Percentiles rank a stretch among this genome's conserved stretches.
These are phyloP conservation scores for Neodiprion fabricii DNA, from an alignment of 1,140 invertebrate genomes.

Conservation along the genomic window DNA sequence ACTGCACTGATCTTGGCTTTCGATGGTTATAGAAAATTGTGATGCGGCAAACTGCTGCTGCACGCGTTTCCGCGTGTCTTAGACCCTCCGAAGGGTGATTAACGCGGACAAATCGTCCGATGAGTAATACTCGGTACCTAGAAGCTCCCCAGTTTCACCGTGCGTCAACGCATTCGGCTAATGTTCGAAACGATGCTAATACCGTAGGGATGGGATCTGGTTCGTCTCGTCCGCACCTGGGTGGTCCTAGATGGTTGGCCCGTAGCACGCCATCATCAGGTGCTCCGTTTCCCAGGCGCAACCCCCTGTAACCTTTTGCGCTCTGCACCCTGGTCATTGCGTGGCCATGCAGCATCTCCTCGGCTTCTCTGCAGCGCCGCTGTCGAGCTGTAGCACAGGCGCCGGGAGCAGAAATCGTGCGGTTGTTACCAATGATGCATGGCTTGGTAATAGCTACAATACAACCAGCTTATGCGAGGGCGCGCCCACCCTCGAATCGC, in stretches of 20 bases:
- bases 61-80: not conserved
- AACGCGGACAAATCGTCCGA: not conserved
- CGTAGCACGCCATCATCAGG: slow-evolving; percentile 50
- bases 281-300: slow-evolving; percentile 53
- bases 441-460: slow-evolving; percentile 62
- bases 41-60: no score
- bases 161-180: not conserved
- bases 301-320: slow-evolving; percentile 34
- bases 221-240: slow-evolving; percentile 44
- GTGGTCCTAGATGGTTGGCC: slow-evolving; percentile 36
- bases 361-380: not conserved
- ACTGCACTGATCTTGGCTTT: no score
- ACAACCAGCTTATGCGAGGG: slow-evolving; percentile 62
- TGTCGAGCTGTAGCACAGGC: not conserved
- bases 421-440: slow-evolving; percentile 62
- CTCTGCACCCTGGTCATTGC: slow-evolving; percentile 25
- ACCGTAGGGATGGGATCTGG: not conserved
- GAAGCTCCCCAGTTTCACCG: not conserved
- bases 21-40: no score
- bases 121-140: not conserved
- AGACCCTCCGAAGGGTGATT: not conserved
- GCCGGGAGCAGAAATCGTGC: slow-evolving; percentile 33
- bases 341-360: slow-evolving; percentile 2
- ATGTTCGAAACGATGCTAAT: slow-evolving; percentile 7
- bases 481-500: slow-evolving; percentile 42